A percentile compares a stretch with the other conserved stretches of the same genome.
phyloP scores from a whole-genome alignment of 64 coral and sea anemone species.

The Exaiptasia diaphana region DNA sequence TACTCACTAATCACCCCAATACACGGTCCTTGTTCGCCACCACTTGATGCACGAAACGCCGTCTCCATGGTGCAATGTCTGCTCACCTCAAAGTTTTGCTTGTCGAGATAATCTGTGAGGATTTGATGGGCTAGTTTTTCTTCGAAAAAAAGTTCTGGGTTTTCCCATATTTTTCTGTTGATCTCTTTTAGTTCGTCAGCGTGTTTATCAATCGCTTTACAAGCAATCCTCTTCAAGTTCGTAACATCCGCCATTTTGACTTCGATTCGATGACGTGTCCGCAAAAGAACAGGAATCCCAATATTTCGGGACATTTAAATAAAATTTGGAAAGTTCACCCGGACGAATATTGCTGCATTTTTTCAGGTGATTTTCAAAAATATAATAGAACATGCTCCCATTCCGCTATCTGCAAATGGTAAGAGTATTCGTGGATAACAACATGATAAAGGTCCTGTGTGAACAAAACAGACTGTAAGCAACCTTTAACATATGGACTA shows the following conservation, averaged over 20 bases:
- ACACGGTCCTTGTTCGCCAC: too few relatives aligned
- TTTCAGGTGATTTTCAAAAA: too few relatives aligned
- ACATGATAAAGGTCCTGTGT: too few relatives aligned
- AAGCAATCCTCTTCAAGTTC: constrained; percentile 18
- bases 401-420: too few relatives aligned
- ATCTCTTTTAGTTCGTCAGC: constrained; percentile 37
- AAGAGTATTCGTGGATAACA: too few relatives aligned
- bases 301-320: too few relatives aligned
- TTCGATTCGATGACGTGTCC: neutral
- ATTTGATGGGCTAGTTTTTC: constrained; percentile 43
- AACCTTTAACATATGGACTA: too few relatives aligned
- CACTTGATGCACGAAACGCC: constrained; percentile 72
- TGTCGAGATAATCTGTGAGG: constrained; percentile 51
- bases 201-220: constrained; percentile 39
- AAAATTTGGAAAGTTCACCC: too few relatives aligned
- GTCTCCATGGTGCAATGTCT: constrained; percentile 62
- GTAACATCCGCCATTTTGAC: constrained; percentile 10
- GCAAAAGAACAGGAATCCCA: too few relatives aligned
- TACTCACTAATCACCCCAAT: constrained; percentile 76
- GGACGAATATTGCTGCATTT: too few relatives aligned
- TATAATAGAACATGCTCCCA: too few relatives aligned
- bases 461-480: too few relatives aligned
- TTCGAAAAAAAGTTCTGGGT: constrained; percentile 58
- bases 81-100: constrained; percentile 37
- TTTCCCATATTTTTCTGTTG: constrained; percentile 68